Evolutionary conservation across 2,888 invertebrate genomes (phyloP), one percentile per base, ranked within the genome.

Genomic region (Sesia apiformis): DNA sequence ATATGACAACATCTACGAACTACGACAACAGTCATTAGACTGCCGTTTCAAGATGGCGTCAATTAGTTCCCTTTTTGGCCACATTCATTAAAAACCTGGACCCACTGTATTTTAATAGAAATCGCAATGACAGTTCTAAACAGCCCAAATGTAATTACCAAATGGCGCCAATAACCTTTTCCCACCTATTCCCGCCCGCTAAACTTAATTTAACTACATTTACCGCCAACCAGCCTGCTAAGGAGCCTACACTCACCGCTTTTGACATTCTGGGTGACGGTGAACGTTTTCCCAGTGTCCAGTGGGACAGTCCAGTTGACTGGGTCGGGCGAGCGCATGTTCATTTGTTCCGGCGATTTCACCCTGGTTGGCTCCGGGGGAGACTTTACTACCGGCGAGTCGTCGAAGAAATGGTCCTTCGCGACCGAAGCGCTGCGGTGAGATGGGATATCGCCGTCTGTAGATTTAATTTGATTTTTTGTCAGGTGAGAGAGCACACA

Each of bases 301-400:
- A 97, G 91, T 55, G 97, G 97, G 58, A 97, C 97, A 53, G 97
- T 97, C 97, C 97, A 97, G 86, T 97, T 97, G 70, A 97, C 97
- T 53, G 97, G 97, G 86, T 97, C 97, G 7, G 97, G 97, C 38
- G 97, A 97, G 65, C 96, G 92, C 94, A 97, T 96, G 78, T 96
- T 93, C 85, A 96, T 95, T 81, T 96, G 96, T 77, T 97, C 97
- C 1, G 97, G 97, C 6, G 97, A 97, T 84, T 97, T 97, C 59
- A 97, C 97, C 71, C 97, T 90, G 51, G 97, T 97, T 51, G 97
- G 97, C 75, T 97, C 97, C 52, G 97, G 97, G 0, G 97, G 97
- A 38, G 97, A 97, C 82, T 97, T 97, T 40, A 97, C 95, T 64
- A 97, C 93, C 0, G 90, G 90, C 0, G 90, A 87, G 66, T 90